A percentile compares a stretch with the other conserved stretches of the same genome.
phyloP scores from a whole-genome alignment of 2,888 invertebrate genomes.

The Calliscelio sp. region DNA sequence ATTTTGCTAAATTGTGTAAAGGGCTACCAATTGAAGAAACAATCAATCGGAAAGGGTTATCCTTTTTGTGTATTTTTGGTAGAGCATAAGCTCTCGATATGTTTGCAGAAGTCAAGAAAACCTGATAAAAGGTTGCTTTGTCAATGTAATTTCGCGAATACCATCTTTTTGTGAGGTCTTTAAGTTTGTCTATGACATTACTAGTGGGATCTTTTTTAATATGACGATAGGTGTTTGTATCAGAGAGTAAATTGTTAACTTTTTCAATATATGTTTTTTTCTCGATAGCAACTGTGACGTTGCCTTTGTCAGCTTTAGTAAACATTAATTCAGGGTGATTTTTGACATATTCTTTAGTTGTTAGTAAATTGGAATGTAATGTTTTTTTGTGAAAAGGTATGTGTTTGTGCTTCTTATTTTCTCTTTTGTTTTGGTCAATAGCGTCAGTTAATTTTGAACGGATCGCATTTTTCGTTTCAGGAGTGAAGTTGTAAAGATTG shows the following conservation, averaged over 20 bases:
- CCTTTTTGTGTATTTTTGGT: constrained; percentile 24
- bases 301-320: constrained; percentile 13
- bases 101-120: constrained; percentile 4
- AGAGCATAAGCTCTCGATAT: constrained; percentile 1
- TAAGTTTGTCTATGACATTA: background rate
- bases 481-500: background rate
- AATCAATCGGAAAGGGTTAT: constrained; percentile 1
- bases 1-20: constrained; percentile 20
- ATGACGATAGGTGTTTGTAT: background rate
- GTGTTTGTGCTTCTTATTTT: background rate
- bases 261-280: background rate
- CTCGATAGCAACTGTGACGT: background rate
- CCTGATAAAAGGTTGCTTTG: background rate
- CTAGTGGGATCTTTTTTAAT: background rate
- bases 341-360: background rate
- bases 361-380: background rate
- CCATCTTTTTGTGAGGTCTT: constrained; percentile 12
- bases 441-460: background rate
- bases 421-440: background rate
- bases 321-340: background rate
- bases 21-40: constrained; percentile 3
- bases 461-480: background rate
- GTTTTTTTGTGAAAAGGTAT: background rate
- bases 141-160: background rate
- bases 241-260: background rate